Evolutionary conservation across 1,140 invertebrate species (phyloP).

Genomic region (Centruroides sculpturatus): DNA sequence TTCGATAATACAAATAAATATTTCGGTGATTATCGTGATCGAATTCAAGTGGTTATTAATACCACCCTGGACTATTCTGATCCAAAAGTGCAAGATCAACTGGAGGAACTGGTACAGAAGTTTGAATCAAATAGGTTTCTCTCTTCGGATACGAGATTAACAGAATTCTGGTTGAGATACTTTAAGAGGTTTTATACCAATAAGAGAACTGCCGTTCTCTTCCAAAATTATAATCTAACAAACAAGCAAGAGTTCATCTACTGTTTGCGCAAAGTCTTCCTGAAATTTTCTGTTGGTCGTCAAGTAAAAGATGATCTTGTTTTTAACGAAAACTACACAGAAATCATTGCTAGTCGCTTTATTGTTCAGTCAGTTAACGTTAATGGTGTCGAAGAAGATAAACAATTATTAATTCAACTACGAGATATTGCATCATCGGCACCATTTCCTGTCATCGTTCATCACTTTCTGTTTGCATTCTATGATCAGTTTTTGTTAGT

Average conservation of each 20-base stretch:
- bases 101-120: conserved; percentile 59
- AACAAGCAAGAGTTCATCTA: conserved; percentile 55
- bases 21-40: conserved; percentile 77
- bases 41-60: conserved; percentile 69
- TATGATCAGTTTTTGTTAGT: conserved; percentile 90
- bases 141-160: conserved; percentile 46
- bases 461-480: conserved; percentile 86
- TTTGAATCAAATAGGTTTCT: conserved; percentile 70
- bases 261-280: conserved; percentile 45
- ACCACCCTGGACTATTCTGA: conserved; percentile 75
- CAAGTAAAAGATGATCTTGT: conserved; percentile 65
- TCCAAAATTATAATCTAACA: conserved; percentile 50
- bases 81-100: conserved; percentile 51
- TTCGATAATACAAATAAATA: conserved; percentile 75
- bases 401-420: conserved; percentile 70
- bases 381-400: conserved; percentile 73
- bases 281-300: conserved; percentile 29
- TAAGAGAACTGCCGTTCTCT: conserved; percentile 45
- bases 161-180: conserved; percentile 76
- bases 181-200: conserved; percentile 61
- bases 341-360: conserved; percentile 67
- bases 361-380: conserved; percentile 79
- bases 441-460: conserved; percentile 67
- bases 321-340: conserved; percentile 54
- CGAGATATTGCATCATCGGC: conserved; percentile 59